Base-by-base conservation (phyloP, 2,113 vertebrate species). In the Rhagologus leucostigma region DNA sequence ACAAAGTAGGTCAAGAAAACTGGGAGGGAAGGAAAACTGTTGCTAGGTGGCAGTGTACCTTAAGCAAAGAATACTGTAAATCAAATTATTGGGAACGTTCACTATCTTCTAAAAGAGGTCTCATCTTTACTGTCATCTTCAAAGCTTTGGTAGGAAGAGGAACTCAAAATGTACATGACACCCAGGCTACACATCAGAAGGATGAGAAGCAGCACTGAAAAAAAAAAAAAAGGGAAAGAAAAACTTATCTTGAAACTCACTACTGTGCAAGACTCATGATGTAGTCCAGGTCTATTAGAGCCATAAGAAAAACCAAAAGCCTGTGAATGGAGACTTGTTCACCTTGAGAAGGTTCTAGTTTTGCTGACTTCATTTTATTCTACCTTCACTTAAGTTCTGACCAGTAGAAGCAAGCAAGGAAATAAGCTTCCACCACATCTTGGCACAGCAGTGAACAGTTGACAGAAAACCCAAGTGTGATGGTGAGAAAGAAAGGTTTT, bases 21-120 rank as follows among this genome's bases (percentile, higher is more conserved):
- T 76, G 76, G 69, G 92, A 96, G 84, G 84, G 53, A 95, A 94
- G 49, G 50, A 76, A 94, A 92, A 95, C 83, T 96, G 95, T 96
- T 96, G 96, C 96, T 97, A 97, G 96, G 96, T 97, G 96, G 96
- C 96, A 97, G 96, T 95, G 96, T 95, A 97, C 96, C 84, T 96
- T 97, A 95, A 96, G 92, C 73, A 95, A 97, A 96, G 95, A 96
- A 92, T 35, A 94, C 44, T 75, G 29, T 77, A 96, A 92, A 87
- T 79, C 83, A 62, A 56, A 84, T 30, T 81, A 78, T 35, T 73
- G 76, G 65, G 23, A 75, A 95, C 80, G 62, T 96, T 92, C 4
- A 2, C 78, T 77, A 89, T 81, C 81, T 91, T 49, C 85, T 92
- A 75, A 68, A 88, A 90, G 56, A 75, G 22, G 52, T 63, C 32